Percentiles rank a stretch among this genome's conserved stretches.
These are phyloP conservation scores for Cheilosia impressa DNA, from an alignment of 2,888 invertebrate genomes.

Conservation along the genomic window DNA sequence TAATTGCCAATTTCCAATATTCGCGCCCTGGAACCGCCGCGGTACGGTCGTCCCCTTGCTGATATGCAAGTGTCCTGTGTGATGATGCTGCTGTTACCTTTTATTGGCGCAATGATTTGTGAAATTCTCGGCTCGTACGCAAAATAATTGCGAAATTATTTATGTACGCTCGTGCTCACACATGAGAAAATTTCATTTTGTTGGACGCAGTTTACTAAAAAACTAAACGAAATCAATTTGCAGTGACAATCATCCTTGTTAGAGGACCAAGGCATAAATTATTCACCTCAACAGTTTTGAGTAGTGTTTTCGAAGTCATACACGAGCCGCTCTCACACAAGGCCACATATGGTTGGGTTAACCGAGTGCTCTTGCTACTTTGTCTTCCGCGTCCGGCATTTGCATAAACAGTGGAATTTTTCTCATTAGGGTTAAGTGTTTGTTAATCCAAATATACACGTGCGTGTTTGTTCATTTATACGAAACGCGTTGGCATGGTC, in stretches of 20 bases:
- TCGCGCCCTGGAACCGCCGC: not conserved
- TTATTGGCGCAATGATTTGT: conserved; percentile 43
- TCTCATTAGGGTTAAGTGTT: conserved; percentile 60
- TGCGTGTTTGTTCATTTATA: conserved; percentile 28
- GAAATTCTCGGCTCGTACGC: conserved; percentile 36
- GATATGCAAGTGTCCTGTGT: not conserved
- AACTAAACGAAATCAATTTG: conserved; percentile 7
- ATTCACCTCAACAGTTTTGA: not conserved
- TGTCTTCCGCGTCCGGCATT: conserved; percentile 1
- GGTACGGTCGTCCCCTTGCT: not conserved
- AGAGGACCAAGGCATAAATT: conserved; percentile 1
- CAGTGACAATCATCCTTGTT: conserved; percentile 17
- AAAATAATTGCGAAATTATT: conserved; percentile 65
- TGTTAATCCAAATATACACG: conserved; percentile 39
- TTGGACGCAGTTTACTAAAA: not conserved
- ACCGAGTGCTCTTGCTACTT: conserved; percentile 8
- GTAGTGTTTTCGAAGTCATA: not conserved
- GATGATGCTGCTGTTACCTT: conserved; percentile 1
- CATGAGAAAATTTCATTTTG: conserved; percentile 35
- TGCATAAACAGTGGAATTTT: conserved; percentile 46
- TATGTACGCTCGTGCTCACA: conserved; percentile 21
- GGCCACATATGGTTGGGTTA: conserved; percentile 19
- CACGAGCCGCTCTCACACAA: not conserved
- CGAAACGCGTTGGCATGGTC: conserved; percentile 32
- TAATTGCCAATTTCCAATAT: conserved; percentile 70